These are phyloP conservation scores for Microchrysa polita DNA, from an alignment of 2,888 invertebrate species.

Conservation along the genomic window DNA sequence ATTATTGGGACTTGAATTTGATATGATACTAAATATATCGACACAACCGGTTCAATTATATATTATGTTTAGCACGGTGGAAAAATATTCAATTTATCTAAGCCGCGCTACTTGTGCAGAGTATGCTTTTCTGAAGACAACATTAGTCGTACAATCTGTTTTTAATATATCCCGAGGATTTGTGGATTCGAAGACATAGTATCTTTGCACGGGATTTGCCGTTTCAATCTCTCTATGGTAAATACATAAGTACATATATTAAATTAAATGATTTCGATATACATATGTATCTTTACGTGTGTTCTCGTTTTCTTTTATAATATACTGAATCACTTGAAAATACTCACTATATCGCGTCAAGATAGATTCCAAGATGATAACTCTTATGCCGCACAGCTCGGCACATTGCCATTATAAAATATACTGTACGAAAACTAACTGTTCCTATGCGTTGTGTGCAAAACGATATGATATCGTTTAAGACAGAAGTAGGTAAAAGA, in stretches of 20 bases:
- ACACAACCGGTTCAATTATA: slow-evolving; percentile 25
- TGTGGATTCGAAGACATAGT: no score
- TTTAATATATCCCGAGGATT: no score
- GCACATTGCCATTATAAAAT: no score
- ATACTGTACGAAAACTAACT: slow-evolving; percentile 24
- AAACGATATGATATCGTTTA: background rate
- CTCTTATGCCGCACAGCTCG: no score
- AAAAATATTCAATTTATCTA: slow-evolving; percentile 19
- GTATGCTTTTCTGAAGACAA: no score
- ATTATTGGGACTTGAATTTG: no score
- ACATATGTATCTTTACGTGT: slow-evolving; percentile 3
- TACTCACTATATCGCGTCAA: slow-evolving; percentile 3
- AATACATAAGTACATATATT: no score
- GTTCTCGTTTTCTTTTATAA: slow-evolving; percentile 1
- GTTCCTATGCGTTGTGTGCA: background rate
- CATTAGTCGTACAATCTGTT: no score
- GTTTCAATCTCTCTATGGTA: no score
- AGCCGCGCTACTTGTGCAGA: slow-evolving; percentile 1
- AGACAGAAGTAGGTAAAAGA: no score
- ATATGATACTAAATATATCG: slow-evolving; percentile 1
- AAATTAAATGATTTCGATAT: background rate
- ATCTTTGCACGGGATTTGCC: no score
- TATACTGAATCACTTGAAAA: background rate
- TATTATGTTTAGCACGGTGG: background rate
- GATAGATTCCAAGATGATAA: background rate